Percentiles rank a stretch among this genome's conserved stretches.
Evolutionary conservation across 2,113 vertebrate species (phyloP).

Genomic region (Pristiophorus japonicus): DNA sequence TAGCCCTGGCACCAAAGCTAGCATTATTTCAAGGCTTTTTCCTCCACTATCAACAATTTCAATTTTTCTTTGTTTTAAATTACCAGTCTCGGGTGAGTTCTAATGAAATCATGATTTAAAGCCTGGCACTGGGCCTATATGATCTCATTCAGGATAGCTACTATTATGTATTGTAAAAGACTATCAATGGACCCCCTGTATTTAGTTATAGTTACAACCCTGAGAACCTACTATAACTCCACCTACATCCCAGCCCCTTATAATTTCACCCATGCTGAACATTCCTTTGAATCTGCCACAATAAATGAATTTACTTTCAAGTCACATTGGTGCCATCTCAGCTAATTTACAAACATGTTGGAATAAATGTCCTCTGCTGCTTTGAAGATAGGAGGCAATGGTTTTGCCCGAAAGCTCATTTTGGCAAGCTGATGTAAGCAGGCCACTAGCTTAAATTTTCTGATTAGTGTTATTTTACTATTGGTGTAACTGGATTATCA

Average conservation of each 20-base stretch:
- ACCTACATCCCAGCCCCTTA: not conserved
- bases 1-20: not conserved
- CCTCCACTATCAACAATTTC: not conserved
- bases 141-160: not conserved
- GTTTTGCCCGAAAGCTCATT: not conserved
- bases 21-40: not conserved
- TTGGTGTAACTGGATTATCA: not conserved
- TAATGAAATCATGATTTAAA: not conserved
- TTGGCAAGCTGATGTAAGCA: not conserved
- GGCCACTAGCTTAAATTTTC: not conserved
- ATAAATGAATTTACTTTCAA: not conserved
- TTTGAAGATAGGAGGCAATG: not conserved
- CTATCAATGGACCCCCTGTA: slow-evolving; percentile 10
- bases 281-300: not conserved
- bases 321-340: not conserved
- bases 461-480: not conserved
- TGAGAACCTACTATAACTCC: not conserved
- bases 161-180: slow-evolving; percentile 16
- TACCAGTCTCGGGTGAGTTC: not conserved
- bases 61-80: not conserved
- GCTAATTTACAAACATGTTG: not conserved
- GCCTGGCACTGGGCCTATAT: not conserved
- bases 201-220: slow-evolving; percentile 15
- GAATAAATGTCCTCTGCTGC: not conserved
- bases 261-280: not conserved